phyloP scores from a whole-genome alignment of 1,140 invertebrate species.

The Hyposmocoma kahamanoa region DNA sequence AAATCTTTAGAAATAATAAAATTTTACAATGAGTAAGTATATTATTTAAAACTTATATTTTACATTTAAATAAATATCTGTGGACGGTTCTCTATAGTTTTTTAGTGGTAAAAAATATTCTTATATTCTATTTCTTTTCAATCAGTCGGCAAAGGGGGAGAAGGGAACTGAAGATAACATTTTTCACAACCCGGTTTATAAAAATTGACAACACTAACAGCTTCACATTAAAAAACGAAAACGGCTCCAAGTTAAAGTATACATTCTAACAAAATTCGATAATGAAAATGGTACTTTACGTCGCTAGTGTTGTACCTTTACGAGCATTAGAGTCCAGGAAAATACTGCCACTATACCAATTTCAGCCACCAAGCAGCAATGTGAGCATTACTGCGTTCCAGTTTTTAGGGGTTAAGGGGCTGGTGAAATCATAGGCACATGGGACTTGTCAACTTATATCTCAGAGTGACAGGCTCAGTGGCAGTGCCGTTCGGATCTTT shows the following conservation, averaged over 20 bases:
- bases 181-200: constrained; percentile 35
- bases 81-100: constrained; percentile 63
- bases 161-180: constrained; percentile 23
- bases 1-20: constrained; percentile 35
- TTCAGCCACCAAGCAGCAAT: neutral
- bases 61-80: constrained; percentile 58
- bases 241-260: neutral
- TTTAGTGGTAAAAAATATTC: constrained; percentile 42
- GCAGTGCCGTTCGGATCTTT: too few relatives aligned
- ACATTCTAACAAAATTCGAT: neutral
- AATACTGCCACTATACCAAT: neutral
- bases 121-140: constrained; percentile 30
- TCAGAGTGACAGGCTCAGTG: too few relatives aligned
- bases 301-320: neutral
- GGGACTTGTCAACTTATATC: too few relatives aligned
- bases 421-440: too few relatives aligned
- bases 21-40: constrained; percentile 40
- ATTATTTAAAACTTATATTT: constrained; percentile 47
- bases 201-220: constrained; percentile 39
- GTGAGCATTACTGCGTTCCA: neutral
- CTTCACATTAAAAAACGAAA: constrained; percentile 3
- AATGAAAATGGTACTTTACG: neutral
- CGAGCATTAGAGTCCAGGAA: neutral
- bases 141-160: constrained; percentile 24
- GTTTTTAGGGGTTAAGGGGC: too few relatives aligned